A percentile compares a stretch with the other conserved stretches of the same genome.
Conservation (phyloP, 2,113 vertebrate species). For the Meles meles region DNA sequence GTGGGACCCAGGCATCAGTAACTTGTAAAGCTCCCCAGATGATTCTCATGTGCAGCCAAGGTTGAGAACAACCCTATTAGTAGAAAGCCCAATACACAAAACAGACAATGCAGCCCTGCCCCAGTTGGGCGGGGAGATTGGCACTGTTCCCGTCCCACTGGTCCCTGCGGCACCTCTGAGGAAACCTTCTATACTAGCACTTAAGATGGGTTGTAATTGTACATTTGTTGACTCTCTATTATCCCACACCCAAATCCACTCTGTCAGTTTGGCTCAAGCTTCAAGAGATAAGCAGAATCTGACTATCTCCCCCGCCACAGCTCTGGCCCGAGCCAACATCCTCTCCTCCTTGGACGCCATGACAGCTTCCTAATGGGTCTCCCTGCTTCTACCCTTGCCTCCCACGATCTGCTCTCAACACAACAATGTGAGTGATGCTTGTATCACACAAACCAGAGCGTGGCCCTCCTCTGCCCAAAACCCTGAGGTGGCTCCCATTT, state of each 20-base stretch:
- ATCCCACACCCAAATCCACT: not conserved
- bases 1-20: not conserved
- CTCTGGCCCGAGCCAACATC: not conserved
- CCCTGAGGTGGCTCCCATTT: not conserved
- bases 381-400: not conserved
- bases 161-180: not conserved
- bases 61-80: not conserved
- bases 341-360: not conserved
- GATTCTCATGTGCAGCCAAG: not conserved
- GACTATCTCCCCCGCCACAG: not conserved
- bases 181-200: not conserved
- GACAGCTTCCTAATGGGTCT: not conserved
- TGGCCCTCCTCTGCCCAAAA: not conserved
- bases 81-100: not conserved
- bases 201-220: not conserved
- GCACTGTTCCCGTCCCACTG: accelerated
- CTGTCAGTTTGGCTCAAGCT: not conserved
- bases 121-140: not conserved
- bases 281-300: not conserved
- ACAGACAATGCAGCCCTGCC: not conserved
- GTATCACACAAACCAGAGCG: not conserved
- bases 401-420: not conserved
- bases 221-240: not conserved
- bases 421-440: not conserved
- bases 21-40: not conserved